Base-by-base conservation (phyloP, 2,888 invertebrate genomes). In the Spisula solida region DNA sequence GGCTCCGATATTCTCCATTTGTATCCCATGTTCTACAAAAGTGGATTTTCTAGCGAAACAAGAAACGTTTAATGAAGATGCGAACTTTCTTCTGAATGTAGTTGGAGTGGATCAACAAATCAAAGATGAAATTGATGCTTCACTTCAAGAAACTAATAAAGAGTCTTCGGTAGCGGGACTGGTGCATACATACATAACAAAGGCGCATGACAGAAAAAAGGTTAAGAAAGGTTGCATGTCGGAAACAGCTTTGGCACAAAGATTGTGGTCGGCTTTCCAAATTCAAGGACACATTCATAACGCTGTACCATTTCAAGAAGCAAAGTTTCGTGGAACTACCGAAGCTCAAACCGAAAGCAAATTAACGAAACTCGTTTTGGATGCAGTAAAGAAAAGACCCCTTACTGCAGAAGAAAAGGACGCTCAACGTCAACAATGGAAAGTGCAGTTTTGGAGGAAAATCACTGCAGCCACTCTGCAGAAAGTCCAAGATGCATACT, bases 1-100 rank as follows among this genome's bases (percentile, higher is more conserved):
- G 91, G 86, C 91, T 31, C 91, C 91, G 8, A 88, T 91, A 84
- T 91, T 86, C 85, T 89, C 89, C 4, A 89, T 91, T 20, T 91
- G 91, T 51, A 48, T 81, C 10, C 91, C 91, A 6, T 91, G 91
- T 51, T 31, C 81, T 20, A 56, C 86, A 34, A 88, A 88, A 18
- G 51, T 91, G 0, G 84, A 87, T 51, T 86, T 89, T n/a, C 20
- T 91, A 25, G 88, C 89, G n/a, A 91, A 91, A 66, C 91, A 91
- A 34, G 91, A 91, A 79, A 88, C 91, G 34, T 91, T 91, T 80
- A 85, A 88, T 80, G 91, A 91, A 25, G 91, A 91, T 48, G 86
- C 88, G 0, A 86, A 91, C 20, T 91, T 88, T 81, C 89, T 91
- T 70, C 75, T 91, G 16, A 81, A 89, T 51, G n/a, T 83, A 20